A percentile compares a stretch with the other conserved stretches of the same genome.
Conservation (phyloP, 2,113 vertebrate genomes). For the Corythaeola cristata region DNA sequence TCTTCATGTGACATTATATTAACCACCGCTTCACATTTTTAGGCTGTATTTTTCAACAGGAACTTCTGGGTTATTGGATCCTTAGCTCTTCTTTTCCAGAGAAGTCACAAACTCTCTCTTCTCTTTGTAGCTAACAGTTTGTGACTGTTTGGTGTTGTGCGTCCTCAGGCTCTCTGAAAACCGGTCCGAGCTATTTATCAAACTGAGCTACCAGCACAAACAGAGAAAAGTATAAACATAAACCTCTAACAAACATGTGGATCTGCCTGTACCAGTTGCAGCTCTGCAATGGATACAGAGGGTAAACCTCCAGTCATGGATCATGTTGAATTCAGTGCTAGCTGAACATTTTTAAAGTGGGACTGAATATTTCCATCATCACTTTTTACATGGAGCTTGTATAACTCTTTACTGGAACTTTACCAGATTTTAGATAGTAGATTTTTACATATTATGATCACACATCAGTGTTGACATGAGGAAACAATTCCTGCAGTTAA, state of each 20-base stretch:
- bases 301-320: background rate
- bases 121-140: background rate
- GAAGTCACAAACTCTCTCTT: background rate
- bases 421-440: background rate
- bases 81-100: background rate
- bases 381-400: background rate
- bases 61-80: background rate
- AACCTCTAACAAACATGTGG: background rate
- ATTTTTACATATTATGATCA: background rate
- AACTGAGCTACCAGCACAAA: background rate
- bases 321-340: background rate
- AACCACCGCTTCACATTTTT: background rate
- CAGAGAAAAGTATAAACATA: background rate
- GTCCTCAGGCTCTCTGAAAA: background rate
- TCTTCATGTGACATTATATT: background rate
- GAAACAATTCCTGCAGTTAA: background rate
- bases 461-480: background rate
- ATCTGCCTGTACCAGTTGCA: background rate
- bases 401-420: background rate
- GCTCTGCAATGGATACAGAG: background rate
- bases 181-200: background rate
- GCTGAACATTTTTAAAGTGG: background rate
- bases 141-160: background rate
- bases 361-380: background rate
- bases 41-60: background rate